phyloP scores from a whole-genome alignment of 2,113 vertebrate genomes.

The Sebastes fasciatus region DNA sequence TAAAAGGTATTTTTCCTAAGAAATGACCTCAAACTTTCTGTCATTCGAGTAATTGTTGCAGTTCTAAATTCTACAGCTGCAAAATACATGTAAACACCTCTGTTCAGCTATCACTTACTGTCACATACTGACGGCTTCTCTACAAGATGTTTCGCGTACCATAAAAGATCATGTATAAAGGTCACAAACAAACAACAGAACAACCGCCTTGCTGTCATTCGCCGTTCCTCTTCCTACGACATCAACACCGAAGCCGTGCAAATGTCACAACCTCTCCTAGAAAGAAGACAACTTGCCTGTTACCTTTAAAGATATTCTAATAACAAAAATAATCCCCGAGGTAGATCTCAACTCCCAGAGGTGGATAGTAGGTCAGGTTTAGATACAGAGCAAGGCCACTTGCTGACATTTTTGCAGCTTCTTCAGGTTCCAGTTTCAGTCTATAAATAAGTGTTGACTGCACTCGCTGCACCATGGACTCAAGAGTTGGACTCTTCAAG shows the following conservation, averaged over 20 bases:
- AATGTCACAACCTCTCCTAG: conserved; percentile 33
- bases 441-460: conserved; percentile 80
- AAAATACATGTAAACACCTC: background rate
- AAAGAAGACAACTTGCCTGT: background rate
- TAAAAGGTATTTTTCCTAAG: background rate
- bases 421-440: conserved; percentile 79
- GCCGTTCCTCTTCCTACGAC: background rate
- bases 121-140: conserved; percentile 7
- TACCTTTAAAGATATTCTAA: conserved; percentile 10
- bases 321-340: conserved; percentile 4
- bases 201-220: background rate
- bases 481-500: conserved; percentile 37
- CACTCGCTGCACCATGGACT: conserved; percentile 36
- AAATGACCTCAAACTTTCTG: background rate
- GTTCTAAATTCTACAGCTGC: background rate
- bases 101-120: conserved; percentile 2
- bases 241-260: background rate
- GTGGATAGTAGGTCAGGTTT: conserved; percentile 57
- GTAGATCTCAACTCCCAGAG: conserved; percentile 35
- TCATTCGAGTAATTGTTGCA: background rate
- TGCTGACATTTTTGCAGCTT: conserved; percentile 70
- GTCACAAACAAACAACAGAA: conserved; percentile 17
- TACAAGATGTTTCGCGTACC: background rate
- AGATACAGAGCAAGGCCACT: conserved; percentile 52
- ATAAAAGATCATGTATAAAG: conserved; percentile 21